Evolutionary conservation across 1,140 invertebrate species (phyloP).

Genomic region (Hirudo medicinalis): DNA sequence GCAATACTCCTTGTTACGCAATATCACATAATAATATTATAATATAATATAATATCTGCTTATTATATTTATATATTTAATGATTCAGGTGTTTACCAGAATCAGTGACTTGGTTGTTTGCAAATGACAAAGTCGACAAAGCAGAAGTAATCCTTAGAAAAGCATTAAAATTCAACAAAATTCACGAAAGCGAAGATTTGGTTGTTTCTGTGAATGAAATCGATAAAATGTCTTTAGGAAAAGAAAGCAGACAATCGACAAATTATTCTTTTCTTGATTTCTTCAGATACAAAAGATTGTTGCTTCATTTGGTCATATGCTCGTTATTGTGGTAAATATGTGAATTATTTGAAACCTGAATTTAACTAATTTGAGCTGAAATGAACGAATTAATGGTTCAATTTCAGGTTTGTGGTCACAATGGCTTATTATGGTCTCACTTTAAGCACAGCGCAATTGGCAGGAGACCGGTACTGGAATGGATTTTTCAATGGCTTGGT

Average conservation of each 20-base stretch:
- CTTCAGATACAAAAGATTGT: too few species aligned
- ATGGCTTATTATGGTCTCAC: constrained; percentile 54
- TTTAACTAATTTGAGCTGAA: not conserved
- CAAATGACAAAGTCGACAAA: constrained; percentile 24
- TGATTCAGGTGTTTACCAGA: constrained; percentile 22
- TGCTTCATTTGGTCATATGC: too few species aligned
- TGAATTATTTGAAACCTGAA: not conserved
- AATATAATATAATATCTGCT: too few species aligned
- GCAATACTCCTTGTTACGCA: constrained; percentile 13
- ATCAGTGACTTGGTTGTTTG: constrained; percentile 25
- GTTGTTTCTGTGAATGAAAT: not conserved
- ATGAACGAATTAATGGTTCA: not conserved
- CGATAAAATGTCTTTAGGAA: not conserved
- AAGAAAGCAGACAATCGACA: not conserved
- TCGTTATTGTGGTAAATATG: not conserved
- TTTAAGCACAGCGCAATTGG: constrained; percentile 32
- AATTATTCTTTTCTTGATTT: too few species aligned
- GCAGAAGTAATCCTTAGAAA: constrained; percentile 23
- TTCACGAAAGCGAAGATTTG: not conserved
- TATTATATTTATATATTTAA: not conserved
- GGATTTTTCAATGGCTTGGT: constrained; percentile 49
- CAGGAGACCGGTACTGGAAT: constrained; percentile 36
- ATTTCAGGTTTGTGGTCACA: constrained; percentile 51
- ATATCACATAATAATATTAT: not conserved
- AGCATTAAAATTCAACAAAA: constrained; percentile 17